Base-by-base conservation (phyloP, 2,888 invertebrate genomes). In the Meliscaeva auricollis region DNA sequence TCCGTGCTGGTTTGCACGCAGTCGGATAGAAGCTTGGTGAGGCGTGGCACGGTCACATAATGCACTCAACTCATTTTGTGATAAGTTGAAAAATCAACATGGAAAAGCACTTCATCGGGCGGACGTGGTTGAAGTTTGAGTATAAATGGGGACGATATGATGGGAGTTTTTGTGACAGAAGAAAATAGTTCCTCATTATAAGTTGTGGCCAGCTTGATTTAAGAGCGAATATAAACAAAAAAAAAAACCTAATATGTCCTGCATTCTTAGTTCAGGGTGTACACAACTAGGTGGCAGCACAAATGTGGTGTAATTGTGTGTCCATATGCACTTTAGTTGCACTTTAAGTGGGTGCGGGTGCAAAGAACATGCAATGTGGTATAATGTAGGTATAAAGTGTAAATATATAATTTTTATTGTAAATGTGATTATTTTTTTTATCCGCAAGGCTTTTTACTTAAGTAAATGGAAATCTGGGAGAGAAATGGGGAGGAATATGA, bases 51-150 rank as follows among this genome's bases (percentile, higher is more conserved):
- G 41, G 69, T 85, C 85, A 77, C 69, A 85, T 85, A 85, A 85
- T 85, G 85, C 81, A 85, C 85, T 85, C 85, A 85, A 81, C 69
- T 85, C 68, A 85, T 85, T 85, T 85, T 81, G 76, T 85, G 85
- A 85, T 85, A 85, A 85, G 85, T 85, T 68, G 85, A 73, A 85
- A 85, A 85, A 85, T 85, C 85, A 85, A 85, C 85, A 85, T 85
- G 85, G 85, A 81, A 85, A 85, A 85, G 85, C 85, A 85, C 85
- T 85, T 81, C 81, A 81, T 35, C 22, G 84, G 80, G 84, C 68
- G 58, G 72, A 72, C 54, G 66, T 72, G 76, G 20, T 58, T 48
- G 48, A 41, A 70, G 50, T 52, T 32, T 56, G 44, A 35, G 17
- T n/a, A 22, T 4, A 5, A 26, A 11, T n/a, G n/a, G 68, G 5